Evolutionary conservation across 2,797 vertebrate genomes (phyloP).

Genomic region (Acanthurus tractus): DNA sequence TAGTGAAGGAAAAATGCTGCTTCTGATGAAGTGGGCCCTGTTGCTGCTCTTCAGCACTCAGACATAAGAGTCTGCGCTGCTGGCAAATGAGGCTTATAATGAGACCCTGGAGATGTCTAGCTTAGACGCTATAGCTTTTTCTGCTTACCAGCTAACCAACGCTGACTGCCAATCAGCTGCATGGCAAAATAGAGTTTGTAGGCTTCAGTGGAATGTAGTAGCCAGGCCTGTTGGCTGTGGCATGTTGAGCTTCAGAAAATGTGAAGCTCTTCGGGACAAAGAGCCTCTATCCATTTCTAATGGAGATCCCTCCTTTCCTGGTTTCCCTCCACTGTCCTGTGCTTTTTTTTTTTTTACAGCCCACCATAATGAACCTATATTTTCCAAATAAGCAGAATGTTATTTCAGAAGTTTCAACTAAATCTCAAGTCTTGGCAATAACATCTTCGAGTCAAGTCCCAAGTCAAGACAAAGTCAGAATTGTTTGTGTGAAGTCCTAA

Average conservation of each 20-base stretch:
- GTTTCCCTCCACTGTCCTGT: conserved; percentile 21
- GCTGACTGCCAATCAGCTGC: conserved; percentile 62
- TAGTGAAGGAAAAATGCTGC: conserved; percentile 52
- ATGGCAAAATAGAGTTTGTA: conserved; percentile 34
- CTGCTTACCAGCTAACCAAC: conserved; percentile 53
- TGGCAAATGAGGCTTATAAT: conserved; percentile 59
- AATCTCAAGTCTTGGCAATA: neutral
- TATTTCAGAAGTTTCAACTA: neutral
- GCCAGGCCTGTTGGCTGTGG: conserved; percentile 32
- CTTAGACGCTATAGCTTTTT: conserved; percentile 44
- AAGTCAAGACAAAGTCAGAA: neutral
- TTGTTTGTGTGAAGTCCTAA: neutral
- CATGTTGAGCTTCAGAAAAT: conserved; percentile 37
- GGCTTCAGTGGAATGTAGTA: conserved; percentile 27
- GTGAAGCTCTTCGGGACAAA: conserved; percentile 34
- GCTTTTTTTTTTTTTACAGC: neutral
- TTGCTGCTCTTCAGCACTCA: conserved; percentile 62
- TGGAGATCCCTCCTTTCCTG: conserved; percentile 51
- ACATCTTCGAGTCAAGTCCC: neutral
- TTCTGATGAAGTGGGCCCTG: conserved; percentile 66
- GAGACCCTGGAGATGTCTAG: conserved; percentile 68
- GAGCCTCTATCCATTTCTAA: conserved; percentile 46
- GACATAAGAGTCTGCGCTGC: conserved; percentile 64
- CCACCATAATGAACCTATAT: neutral
- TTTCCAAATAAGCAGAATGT: neutral